These are phyloP conservation scores for Intellagama lesueurii DNA, from an alignment of 2,797 vertebrate species.

Conservation along the genomic window DNA sequence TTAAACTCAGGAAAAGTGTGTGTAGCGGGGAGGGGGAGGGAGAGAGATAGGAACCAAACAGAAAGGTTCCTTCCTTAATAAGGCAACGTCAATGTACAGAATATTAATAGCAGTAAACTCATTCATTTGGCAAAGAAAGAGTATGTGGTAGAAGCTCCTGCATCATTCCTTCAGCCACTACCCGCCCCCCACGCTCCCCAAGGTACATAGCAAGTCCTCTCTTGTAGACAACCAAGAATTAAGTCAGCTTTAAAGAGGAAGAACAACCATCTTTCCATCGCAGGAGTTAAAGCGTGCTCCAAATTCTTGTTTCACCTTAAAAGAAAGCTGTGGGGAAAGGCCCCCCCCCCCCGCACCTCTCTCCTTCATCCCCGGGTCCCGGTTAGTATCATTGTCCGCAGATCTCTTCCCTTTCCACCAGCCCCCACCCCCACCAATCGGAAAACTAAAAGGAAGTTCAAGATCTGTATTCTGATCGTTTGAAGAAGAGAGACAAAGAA, in stretches of 20 bases:
- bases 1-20: not conserved
- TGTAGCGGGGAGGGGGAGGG: not conserved
- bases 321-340: not conserved
- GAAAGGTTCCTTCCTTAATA: not conserved
- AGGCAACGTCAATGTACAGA: not conserved
- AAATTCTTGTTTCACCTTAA: slow-evolving; percentile 8
- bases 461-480: not conserved
- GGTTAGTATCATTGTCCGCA: not conserved
- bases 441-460: not conserved
- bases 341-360: not conserved
- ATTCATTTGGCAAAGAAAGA: slow-evolving; percentile 11
- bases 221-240: slow-evolving; percentile 9
- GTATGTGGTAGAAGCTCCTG: not conserved
- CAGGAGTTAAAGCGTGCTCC: not conserved
- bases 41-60: not conserved
- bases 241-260: not conserved
- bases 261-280: not conserved
- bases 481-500: not conserved
- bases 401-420: not conserved
- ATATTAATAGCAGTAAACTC: slow-evolving; percentile 3
- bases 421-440: not conserved
- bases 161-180: not conserved
- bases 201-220: slow-evolving; percentile 26
- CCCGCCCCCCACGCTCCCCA: not conserved
- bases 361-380: not conserved